Evolutionary conservation across 1,140 invertebrate species (phyloP).

Genomic region (Drosophila serrata): DNA sequence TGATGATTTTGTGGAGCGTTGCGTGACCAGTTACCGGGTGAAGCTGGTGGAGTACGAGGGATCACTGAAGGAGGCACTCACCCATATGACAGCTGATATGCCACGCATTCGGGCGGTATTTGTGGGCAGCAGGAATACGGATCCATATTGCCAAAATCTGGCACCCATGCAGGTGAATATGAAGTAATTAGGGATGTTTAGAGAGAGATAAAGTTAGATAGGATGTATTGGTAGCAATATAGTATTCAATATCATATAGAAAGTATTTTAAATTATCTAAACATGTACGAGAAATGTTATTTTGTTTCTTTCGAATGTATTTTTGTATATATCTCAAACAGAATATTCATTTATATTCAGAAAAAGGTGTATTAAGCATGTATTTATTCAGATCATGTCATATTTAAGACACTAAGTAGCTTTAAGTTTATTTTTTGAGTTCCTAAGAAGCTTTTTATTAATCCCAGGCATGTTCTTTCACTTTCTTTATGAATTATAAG

Average conservation of each 20-base stretch:
- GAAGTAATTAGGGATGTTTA: neutral
- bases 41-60: slow-evolving; percentile 89
- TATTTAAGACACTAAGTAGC: neutral
- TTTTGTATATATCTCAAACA: no score
- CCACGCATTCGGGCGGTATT: slow-evolving; percentile 92
- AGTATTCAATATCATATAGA: neutral
- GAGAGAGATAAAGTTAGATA: neutral
- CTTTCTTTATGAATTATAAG: neutral
- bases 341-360: no score
- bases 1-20: slow-evolving; percentile 92
- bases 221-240: neutral
- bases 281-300: neutral
- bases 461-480: neutral
- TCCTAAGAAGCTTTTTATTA: neutral
- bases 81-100: slow-evolving; percentile 88
- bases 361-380: no score
- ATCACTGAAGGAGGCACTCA: slow-evolving; percentile 90
- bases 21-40: slow-evolving; percentile 90
- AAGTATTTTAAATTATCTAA: neutral
- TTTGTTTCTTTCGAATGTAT: neutral
- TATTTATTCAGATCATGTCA: no score
- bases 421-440: neutral
- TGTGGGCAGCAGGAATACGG: slow-evolving; percentile 94
- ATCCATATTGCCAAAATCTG: slow-evolving; percentile 91
- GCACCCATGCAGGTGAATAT: slow-evolving; percentile 89